These are phyloP conservation scores for Helleia helle DNA, from an alignment of 2,888 invertebrate species.

Conservation along the genomic window DNA sequence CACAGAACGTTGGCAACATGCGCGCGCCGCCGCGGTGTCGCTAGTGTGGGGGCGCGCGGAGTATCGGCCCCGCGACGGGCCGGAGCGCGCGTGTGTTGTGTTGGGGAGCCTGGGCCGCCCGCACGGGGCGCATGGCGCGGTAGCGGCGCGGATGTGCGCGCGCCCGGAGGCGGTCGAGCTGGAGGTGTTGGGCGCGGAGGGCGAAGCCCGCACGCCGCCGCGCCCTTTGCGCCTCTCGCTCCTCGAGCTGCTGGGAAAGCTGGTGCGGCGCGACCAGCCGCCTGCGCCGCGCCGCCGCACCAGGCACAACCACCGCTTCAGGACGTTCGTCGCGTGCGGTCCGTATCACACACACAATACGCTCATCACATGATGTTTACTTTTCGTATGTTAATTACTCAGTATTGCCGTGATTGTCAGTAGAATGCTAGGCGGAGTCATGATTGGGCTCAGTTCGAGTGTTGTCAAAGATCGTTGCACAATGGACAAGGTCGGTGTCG, in stretches of 20 bases:
- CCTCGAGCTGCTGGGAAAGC: slow-evolving; percentile 76
- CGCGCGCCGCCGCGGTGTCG: slow-evolving; percentile 28
- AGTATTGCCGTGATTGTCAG: background rate
- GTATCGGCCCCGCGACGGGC: slow-evolving; percentile 37
- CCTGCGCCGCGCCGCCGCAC: slow-evolving; percentile 53
- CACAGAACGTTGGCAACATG: slow-evolving; percentile 26
- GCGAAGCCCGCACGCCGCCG: slow-evolving; percentile 81
- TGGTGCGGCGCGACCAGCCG: slow-evolving; percentile 71
- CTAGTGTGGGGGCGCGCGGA: slow-evolving; percentile 26
- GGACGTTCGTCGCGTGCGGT: slow-evolving; percentile 68
- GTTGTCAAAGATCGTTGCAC: no score
- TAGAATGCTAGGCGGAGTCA: no score
- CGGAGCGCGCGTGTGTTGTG: slow-evolving; percentile 45
- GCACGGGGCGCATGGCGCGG: slow-evolving; percentile 80
- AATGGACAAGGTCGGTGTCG: slow-evolving; percentile 54
- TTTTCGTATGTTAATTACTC: background rate
- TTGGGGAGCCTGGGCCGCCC: no score
- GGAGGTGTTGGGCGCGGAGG: slow-evolving; percentile 86
- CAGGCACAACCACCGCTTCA: slow-evolving; percentile 74
- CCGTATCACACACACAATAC: slow-evolving; percentile 27
- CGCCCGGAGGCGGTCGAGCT: slow-evolving; percentile 85
- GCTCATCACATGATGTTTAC: background rate
- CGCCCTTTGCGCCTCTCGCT: slow-evolving; percentile 80
- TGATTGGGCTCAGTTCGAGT: background rate
- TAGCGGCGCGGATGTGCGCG: slow-evolving; percentile 85